These are phyloP conservation scores for Xenus cinereus DNA, from an alignment of 2,113 vertebrate species.

Conservation along the genomic window DNA sequence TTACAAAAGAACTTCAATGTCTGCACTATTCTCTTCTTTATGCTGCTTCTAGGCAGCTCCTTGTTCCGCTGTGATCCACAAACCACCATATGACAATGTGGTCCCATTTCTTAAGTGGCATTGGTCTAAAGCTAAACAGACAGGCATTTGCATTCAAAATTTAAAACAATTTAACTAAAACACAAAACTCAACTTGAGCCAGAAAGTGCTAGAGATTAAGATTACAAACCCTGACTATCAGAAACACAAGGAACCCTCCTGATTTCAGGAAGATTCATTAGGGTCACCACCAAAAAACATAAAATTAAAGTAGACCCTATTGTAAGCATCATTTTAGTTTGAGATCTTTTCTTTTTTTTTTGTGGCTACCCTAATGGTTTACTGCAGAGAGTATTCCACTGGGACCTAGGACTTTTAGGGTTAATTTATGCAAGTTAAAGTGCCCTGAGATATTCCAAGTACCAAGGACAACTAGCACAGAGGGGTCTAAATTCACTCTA, in stretches of 20 bases:
- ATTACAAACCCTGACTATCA: neutral
- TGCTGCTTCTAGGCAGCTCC: neutral
- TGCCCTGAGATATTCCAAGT: neutral
- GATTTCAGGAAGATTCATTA: neutral
- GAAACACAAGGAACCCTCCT: neutral
- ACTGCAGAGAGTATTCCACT: neutral
- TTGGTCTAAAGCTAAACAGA: neutral
- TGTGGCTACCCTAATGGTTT: neutral
- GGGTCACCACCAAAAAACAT: neutral
- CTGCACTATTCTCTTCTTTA: neutral
- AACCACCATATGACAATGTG: rapidly evolving
- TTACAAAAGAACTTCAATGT: neutral
- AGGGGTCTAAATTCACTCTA: neutral
- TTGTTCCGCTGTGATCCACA: neutral
- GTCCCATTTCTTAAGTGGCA: neutral
- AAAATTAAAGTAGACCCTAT: neutral
- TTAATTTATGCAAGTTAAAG: neutral
- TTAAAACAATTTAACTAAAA: neutral
- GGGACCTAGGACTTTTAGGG: neutral
- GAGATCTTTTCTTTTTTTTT: neutral
- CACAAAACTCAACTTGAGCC: neutral
- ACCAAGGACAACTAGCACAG: neutral
- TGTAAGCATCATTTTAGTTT: neutral
- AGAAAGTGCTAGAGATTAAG: neutral
- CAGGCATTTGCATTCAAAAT: neutral